Evolutionary conservation across 2,797 vertebrate genomes (phyloP).

Genomic region (Pipistrellus nathusii): DNA sequence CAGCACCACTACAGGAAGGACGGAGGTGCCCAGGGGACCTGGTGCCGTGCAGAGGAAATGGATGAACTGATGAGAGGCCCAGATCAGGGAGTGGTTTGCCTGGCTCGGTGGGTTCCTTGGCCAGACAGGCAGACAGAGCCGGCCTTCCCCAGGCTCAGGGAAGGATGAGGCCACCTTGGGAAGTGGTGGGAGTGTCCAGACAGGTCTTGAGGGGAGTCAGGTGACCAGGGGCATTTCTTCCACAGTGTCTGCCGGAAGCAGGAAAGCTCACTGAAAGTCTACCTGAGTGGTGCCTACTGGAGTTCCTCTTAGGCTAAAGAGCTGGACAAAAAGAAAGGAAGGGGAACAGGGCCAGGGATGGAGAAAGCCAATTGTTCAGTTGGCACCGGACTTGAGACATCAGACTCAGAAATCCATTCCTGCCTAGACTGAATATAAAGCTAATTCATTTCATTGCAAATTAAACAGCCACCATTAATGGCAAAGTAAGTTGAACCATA

Average conservation of each 20-base stretch:
- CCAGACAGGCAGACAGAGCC: not conserved
- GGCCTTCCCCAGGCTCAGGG: not conserved
- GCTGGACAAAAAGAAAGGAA: not conserved
- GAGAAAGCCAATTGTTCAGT: not conserved
- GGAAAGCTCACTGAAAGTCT: not conserved
- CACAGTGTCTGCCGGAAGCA: not conserved
- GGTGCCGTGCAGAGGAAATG: not conserved
- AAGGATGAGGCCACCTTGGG: not conserved
- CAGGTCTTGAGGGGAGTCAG: not conserved
- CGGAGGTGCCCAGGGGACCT: not conserved
- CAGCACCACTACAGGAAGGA: not conserved
- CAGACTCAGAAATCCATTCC: not conserved
- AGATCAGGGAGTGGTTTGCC: not conserved
- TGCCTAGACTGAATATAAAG: not conserved
- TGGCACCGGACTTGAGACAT: not conserved
- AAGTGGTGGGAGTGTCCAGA: not conserved
- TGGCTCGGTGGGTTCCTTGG: not conserved
- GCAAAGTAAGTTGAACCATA: not conserved
- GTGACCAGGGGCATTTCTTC: not conserved
- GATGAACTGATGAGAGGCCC: not conserved
- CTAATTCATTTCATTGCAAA: constrained; percentile 66
- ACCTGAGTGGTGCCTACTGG: not conserved
- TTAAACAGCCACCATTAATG: constrained; percentile 41
- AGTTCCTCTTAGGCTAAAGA: not conserved
- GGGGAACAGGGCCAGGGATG: not conserved